Conservation (phyloP, 1,140 invertebrate species). For the Drosophila subpulchrella region DNA sequence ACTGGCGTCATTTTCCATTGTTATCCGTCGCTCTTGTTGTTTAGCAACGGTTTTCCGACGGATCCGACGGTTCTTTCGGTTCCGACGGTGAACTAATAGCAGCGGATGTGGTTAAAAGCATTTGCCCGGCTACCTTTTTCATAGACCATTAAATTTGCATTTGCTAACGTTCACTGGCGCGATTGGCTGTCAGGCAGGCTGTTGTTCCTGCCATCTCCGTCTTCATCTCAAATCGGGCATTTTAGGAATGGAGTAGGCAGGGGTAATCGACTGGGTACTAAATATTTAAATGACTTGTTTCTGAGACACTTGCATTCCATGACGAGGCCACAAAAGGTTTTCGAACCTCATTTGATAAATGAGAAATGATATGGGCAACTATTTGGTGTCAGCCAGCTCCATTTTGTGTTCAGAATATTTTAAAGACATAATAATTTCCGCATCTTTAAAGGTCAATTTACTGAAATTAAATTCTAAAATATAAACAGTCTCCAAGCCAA, state of each 20-base stretch:
- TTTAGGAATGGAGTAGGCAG: conserved; percentile 6
- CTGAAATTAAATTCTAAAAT: neutral
- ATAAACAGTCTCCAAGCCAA: too few species aligned
- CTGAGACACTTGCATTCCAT: neutral
- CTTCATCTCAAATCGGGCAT: conserved; percentile 16
- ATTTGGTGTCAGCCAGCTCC: too few species aligned
- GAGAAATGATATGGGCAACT: neutral
- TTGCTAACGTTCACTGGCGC: conserved; percentile 70
- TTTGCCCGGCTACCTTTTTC: conserved; percentile 77
- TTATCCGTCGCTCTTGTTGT: conserved; percentile 39
- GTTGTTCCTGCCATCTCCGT: conserved; percentile 9
- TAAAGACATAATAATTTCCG: too few species aligned
- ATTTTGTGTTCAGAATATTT: too few species aligned
- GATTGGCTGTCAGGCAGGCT: conserved; percentile 50
- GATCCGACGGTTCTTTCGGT: conserved; percentile 2
- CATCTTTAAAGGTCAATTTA: neutral
- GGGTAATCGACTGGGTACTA: conserved; percentile 31
- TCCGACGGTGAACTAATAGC: conserved; percentile 65
- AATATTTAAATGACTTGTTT: conserved; percentile 52
- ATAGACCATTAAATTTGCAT: conserved; percentile 83
- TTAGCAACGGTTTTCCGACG: conserved; percentile 21
- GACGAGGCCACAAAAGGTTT: neutral
- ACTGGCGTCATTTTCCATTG: conserved; percentile 70
- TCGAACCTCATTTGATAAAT: neutral
- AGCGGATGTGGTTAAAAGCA: conserved; percentile 81